Evolutionary conservation across 2,113 vertebrate genomes (phyloP), one percentile per base, ranked within the genome.

Genomic region (Daboia siamensis): DNA sequence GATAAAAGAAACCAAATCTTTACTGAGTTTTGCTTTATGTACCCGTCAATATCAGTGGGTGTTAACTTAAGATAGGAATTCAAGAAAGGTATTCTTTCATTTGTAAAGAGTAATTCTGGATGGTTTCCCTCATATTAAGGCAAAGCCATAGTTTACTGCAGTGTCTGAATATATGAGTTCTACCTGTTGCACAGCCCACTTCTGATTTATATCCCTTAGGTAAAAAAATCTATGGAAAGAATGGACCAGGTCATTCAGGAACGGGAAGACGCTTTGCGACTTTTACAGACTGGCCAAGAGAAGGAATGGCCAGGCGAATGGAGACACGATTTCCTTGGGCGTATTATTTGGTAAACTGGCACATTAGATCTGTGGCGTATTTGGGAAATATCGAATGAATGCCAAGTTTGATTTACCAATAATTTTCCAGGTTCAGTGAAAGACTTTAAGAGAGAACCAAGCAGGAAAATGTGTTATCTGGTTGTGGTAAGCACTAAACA

Each of bases 241-340:
- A 95, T 99, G 92, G 98, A 99, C 89, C 96, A 96, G 0, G 98
- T 99, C 93, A 98, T 99, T 86, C 97, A 91, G 39, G 99, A 99
- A 96, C 97, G 99, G 93, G 99, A 99, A 95, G 96, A 97, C 74
- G 98, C 98, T 5, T 93, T 99, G 84, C 98, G 99, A 88, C 97
- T 99, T 94, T 96, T 99, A 95, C 99, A 99, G 95, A 99, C 99
- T 0, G 99, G 99, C 87, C 98, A 99, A 92, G 98, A 99, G 95
- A 98, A 97, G 17, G 97, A 97, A 51, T 96, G 97, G 88, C 99
- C 99, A 0, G 99, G 99, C 52, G 98, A 97, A 91, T 99, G 98
- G 99, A 98, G 99, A 96, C 97, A 94, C 17, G 97, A 99, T 93
- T 90, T 98, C 93, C 98, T 99, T 95, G 99, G 99, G 96, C 96